phyloP scores from a whole-genome alignment of 2,888 invertebrate species.

The Spicauda simplicius region DNA sequence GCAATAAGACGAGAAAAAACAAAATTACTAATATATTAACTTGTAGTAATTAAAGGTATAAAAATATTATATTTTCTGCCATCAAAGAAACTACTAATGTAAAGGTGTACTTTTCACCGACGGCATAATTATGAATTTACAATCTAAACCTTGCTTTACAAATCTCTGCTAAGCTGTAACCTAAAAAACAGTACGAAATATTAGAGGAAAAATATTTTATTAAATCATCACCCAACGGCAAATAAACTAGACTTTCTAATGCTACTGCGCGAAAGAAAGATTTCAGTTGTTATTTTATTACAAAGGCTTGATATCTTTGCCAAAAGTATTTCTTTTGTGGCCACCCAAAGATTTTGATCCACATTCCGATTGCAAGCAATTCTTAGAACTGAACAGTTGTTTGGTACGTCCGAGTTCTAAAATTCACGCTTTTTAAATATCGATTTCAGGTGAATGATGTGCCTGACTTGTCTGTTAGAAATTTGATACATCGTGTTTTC shows the following conservation, averaged over 20 bases:
- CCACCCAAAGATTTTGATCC: constrained; percentile 28
- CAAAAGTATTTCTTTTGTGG: constrained; percentile 25
- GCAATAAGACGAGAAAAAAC: no score
- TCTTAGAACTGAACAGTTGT: constrained; percentile 21
- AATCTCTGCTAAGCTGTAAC: no score
- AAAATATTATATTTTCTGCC: no score
- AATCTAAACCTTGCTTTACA: no score
- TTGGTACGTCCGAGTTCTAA: constrained; percentile 30
- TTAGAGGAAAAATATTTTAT: constrained; percentile 12
- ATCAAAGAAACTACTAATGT: no score
- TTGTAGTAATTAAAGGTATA: no score
- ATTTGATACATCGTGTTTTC: constrained; percentile 24
- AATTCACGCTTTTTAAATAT: constrained; percentile 38
- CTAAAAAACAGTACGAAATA: background rate
- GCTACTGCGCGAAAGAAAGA: constrained; percentile 19
- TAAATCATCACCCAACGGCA: constrained; percentile 12
- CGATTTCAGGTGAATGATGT: constrained; percentile 32
- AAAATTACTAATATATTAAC: no score
- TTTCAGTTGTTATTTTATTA: constrained; percentile 26
- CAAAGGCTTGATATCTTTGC: constrained; percentile 15
- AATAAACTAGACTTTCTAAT: constrained; percentile 25
- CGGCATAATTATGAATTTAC: no score
- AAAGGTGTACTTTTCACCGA: no score
- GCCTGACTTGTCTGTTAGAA: constrained; percentile 23
- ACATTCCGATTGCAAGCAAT: constrained; percentile 26